A percentile compares a stretch with the other conserved stretches of the same genome.
Evolutionary conservation across 2,888 invertebrate genomes (phyloP).

Genomic region (Lithophane leautieri): DNA sequence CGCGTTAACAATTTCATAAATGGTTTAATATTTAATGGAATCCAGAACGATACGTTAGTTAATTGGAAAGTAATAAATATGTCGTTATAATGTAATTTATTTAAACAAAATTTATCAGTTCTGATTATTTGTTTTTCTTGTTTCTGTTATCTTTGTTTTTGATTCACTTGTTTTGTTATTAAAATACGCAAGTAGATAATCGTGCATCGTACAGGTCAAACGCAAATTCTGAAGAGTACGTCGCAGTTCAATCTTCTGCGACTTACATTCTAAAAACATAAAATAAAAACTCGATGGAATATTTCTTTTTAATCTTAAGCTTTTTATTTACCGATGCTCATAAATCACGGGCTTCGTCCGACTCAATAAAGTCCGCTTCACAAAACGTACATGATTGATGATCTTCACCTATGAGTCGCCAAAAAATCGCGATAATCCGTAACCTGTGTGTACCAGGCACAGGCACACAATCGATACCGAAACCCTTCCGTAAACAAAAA

Average conservation of each 20-base stretch:
- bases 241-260: constrained; percentile 13
- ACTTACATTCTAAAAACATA: background rate
- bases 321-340: constrained; percentile 36
- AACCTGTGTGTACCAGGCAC: constrained; percentile 75
- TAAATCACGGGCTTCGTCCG: constrained; percentile 46
- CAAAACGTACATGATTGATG: constrained; percentile 63
- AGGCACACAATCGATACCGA: constrained; percentile 70
- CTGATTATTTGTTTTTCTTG: constrained; percentile 14
- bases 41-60: background rate
- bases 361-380: constrained; percentile 50
- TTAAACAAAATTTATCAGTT: constrained; percentile 12
- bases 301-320: constrained; percentile 22
- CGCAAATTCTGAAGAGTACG: constrained; percentile 30
- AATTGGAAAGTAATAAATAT: constrained; percentile 12
- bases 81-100: background rate
- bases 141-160: constrained; percentile 37
- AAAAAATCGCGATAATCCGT: constrained; percentile 59
- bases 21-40: background rate
- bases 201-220: constrained; percentile 49
- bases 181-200: constrained; percentile 15
- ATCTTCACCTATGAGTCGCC: constrained; percentile 51
- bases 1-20: background rate
- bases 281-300: constrained; percentile 2
- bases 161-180: constrained; percentile 16
- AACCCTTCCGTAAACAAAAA: constrained; percentile 81